Conservation (phyloP, 1,140 invertebrate species). For the Drosophila yakuba region DNA sequence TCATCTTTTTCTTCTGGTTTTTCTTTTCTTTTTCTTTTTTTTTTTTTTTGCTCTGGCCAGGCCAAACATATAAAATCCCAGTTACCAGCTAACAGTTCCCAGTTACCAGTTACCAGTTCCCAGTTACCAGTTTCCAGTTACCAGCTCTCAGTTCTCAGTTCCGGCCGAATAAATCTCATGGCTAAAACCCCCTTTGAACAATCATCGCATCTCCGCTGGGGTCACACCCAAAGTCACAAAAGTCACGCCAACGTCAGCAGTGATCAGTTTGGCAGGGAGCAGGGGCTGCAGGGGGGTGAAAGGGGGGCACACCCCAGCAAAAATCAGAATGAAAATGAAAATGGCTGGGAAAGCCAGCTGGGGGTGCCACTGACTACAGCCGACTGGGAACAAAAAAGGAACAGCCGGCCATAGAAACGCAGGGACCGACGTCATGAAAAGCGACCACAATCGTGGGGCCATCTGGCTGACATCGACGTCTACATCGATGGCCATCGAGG, state of each 20-base stretch:
- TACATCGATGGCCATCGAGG: constrained; percentile 49
- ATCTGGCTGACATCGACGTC: constrained; percentile 41
- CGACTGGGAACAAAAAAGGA: too few species aligned
- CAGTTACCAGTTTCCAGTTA: not conserved
- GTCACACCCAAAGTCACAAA: constrained; percentile 50
- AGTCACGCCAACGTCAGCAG: constrained; percentile 49
- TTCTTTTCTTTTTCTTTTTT: not conserved
- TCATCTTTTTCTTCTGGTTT: not conserved
- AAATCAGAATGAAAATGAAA: not conserved
- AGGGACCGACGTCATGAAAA: not conserved
- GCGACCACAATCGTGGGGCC: constrained; percentile 33
- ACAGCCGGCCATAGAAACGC: not conserved
- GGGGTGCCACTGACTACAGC: not conserved
- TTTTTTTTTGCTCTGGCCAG: not conserved
- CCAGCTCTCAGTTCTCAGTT: constrained; percentile 6
- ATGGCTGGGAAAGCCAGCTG: constrained; percentile 3
- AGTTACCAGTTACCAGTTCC: not conserved
- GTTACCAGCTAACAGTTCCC: not conserved
- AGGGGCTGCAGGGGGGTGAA: not conserved
- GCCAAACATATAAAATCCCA: constrained; percentile 8
- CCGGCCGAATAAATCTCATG: constrained; percentile 31
- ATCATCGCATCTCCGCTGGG: constrained; percentile 48
- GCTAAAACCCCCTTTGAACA: constrained; percentile 41
- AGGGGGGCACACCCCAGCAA: too few species aligned
- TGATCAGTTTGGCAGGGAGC: constrained; percentile 36